These are phyloP conservation scores for Galerucella nymphaeae DNA, from an alignment of 2,888 invertebrate species.

Conservation along the genomic window DNA sequence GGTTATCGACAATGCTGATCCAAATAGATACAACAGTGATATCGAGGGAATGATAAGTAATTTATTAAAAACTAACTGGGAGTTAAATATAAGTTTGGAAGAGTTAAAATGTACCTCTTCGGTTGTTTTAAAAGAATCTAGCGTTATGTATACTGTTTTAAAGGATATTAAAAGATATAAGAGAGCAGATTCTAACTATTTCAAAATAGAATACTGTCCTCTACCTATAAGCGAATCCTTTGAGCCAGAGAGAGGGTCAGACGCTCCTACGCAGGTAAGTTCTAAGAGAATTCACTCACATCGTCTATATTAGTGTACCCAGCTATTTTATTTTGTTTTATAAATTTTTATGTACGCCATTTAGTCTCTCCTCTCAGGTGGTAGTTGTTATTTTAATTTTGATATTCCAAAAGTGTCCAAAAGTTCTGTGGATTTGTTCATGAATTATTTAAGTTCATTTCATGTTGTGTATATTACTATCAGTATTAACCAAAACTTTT, in stretches of 20 bases:
- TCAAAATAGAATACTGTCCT: constrained; percentile 19
- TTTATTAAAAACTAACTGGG: neutral
- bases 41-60: neutral
- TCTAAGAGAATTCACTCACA: neutral
- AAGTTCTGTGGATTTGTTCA: no score
- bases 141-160: constrained; percentile 24
- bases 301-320: no score
- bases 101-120: neutral
- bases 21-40: constrained; percentile 3
- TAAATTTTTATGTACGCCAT: no score
- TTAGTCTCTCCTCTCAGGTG: no score
- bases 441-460: no score
- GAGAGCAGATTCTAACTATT: constrained; percentile 13
- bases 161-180: constrained; percentile 8
- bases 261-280: neutral
- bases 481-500: neutral
- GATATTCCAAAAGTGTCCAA: no score
- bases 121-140: constrained; percentile 12
- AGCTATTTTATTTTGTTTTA: no score
- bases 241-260: neutral
- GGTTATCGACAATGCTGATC: constrained; percentile 9
- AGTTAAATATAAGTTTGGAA: constrained; percentile 1
- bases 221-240: neutral
- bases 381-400: no score
- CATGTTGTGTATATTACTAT: no score